Evolutionary conservation across 2,888 invertebrate genomes (phyloP), one percentile per base, ranked within the genome.

Genomic region (Mallateleia sp.): DNA sequence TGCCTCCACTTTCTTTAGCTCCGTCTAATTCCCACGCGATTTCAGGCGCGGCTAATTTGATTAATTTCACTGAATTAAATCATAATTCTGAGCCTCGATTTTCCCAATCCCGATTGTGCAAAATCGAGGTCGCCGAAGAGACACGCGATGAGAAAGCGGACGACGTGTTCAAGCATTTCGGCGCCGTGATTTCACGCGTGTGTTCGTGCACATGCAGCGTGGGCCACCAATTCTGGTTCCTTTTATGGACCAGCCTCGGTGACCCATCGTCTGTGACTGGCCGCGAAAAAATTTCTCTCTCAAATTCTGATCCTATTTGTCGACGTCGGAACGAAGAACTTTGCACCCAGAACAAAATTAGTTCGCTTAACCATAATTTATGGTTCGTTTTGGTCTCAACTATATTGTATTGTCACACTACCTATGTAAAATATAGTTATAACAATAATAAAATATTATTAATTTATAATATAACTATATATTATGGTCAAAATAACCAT

Each of bases 101-200:
- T 83, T 84, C 66, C 66, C 69, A 77, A 67, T 72, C 50, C 42
- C 58, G 56, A 83, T 83, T 72, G 78, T 83, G 64, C 83, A 34
- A 50, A 72, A 84, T 78, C 15, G 78, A 67, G 78, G 84, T 74
- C 72, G 78, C 52, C 20, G 42, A 62, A 66, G 60, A 75, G 72
- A 78, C 72, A 54, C 60, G 84, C 78, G 74, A 78, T 67, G 84
- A 84, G 84, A 84, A 84, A 78, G 84, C 84, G 50, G 66, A 79
- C n/a, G 67, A 79, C 25, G 77, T 64, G 60, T 60, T 75, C 28
- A 45, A 77, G 83, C 72, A 79, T 79, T 84, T 84, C 74, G 79
- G 78, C 56, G 32, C 42, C 38, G 66, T 72, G 74, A 74, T 84
- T 84, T 84, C 60, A 60, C 84, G 67, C 79, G 28, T 47, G 47